Evolutionary conservation across 2,113 vertebrate species (phyloP).

Genomic region (Perognathus longimembris): DNA sequence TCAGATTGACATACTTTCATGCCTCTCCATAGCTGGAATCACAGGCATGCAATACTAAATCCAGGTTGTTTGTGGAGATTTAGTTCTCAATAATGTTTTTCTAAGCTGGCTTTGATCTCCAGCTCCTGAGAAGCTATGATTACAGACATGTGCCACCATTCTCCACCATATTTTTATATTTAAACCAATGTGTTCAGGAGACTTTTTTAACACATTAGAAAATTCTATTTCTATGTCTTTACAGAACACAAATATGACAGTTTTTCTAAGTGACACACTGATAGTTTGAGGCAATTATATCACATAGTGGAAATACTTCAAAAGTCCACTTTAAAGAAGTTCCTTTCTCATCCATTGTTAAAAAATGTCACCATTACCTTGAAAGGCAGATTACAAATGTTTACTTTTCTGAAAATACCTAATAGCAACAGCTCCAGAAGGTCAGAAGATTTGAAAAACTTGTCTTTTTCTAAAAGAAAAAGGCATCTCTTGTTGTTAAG

Average conservation of each 20-base stretch:
- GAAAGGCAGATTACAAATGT: slow-evolving; percentile 63
- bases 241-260: neutral
- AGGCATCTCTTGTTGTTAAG: slow-evolving; percentile 35
- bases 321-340: slow-evolving; percentile 32
- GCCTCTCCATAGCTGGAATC: too few species aligned
- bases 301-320: slow-evolving; percentile 53
- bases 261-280: slow-evolving; percentile 2
- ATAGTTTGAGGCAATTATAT: slow-evolving; percentile 53
- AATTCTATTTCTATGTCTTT: slow-evolving; percentile 52
- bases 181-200: slow-evolving; percentile 10
- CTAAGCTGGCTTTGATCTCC: too few species aligned
- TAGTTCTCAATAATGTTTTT: too few species aligned
- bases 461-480: slow-evolving; percentile 64
- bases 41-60: too few species aligned
- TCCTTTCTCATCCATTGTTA: slow-evolving; percentile 15
- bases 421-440: slow-evolving; percentile 63
- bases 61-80: too few species aligned
- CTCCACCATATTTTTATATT: neutral
- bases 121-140: too few species aligned
- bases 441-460: slow-evolving; percentile 71
- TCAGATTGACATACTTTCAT: too few species aligned
- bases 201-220: slow-evolving; percentile 33
- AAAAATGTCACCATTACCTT: slow-evolving; percentile 63
- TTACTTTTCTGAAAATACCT: slow-evolving; percentile 64
- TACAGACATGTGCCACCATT: too few species aligned